Evolutionary conservation across 1,140 invertebrate genomes (phyloP).

Genomic region (Cardiocondyla obscurior): DNA sequence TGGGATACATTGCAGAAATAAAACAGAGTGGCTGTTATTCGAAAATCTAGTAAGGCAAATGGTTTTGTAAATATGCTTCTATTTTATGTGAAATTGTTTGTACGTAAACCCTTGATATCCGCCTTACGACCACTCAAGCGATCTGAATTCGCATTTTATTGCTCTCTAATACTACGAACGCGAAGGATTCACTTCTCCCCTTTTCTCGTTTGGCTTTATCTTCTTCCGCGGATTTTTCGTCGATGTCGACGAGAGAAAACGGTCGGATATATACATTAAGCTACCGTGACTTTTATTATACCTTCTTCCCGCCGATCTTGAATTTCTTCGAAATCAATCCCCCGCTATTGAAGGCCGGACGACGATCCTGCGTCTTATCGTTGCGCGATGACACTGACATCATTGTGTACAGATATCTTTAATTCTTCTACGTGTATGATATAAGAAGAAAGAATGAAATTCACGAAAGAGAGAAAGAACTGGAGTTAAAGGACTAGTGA

Average conservation of each 20-base stretch:
- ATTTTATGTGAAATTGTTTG: conserved; percentile 50
- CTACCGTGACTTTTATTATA: conserved; percentile 53
- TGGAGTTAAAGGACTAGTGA: conserved; percentile 35
- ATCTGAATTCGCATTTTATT: conserved; percentile 54
- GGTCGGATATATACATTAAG: conserved; percentile 37
- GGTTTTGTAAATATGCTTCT: conserved; percentile 13
- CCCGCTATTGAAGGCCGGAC: conserved; percentile 27
- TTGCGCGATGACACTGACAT: not conserved
- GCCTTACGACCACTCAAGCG: conserved; percentile 43
- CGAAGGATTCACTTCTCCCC: conserved; percentile 36
- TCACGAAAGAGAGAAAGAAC: not conserved
- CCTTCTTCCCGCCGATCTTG: conserved; percentile 55
- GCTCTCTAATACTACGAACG: conserved; percentile 43
- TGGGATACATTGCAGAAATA: conserved; percentile 6
- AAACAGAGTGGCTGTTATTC: not conserved
- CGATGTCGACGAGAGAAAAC: conserved; percentile 56
- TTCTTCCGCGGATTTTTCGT: conserved; percentile 42
- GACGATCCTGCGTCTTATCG: not conserved
- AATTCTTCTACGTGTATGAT: not conserved
- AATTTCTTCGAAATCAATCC: conserved; percentile 59
- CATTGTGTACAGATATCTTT: not conserved
- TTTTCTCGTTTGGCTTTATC: conserved; percentile 47
- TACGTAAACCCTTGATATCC: conserved; percentile 39
- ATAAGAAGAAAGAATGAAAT: not conserved
- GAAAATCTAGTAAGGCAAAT: conserved; percentile 11